Percentiles rank a stretch among this genome's conserved stretches.
Conservation (phyloP, 1,140 invertebrate genomes). For the Drosophila cardini region DNA sequence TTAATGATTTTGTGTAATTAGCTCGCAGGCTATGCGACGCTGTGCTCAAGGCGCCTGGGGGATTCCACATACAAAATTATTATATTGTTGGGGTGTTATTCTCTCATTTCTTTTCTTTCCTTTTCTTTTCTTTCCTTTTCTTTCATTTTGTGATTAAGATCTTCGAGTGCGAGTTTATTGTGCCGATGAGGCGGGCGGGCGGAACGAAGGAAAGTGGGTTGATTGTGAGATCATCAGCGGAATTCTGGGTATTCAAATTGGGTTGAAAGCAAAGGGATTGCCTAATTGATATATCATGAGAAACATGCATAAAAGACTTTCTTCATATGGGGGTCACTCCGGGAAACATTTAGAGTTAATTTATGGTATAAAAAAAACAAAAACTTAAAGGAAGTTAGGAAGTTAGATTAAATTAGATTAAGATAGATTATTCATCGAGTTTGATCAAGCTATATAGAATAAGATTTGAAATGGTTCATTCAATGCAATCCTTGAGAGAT, state of each 20-base stretch:
- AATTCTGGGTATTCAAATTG: slow-evolving; percentile 50
- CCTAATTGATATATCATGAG: slow-evolving; percentile 69
- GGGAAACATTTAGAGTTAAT: slow-evolving; percentile 1
- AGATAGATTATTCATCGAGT: no score
- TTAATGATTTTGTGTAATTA: slow-evolving; percentile 79
- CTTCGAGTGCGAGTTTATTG: slow-evolving; percentile 55
- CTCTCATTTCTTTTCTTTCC: no score
- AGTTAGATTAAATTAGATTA: no score
- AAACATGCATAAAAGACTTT: slow-evolving; percentile 19
- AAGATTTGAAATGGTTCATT: no score
- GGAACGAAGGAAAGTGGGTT: slow-evolving; percentile 55
- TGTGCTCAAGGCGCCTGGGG: slow-evolving; percentile 32
- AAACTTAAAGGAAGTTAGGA: no score
- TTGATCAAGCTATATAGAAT: no score
- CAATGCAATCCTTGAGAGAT: no score
- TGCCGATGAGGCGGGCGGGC: slow-evolving; percentile 35
- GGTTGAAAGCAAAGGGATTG: slow-evolving; percentile 52
- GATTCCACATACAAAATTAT: slow-evolving; percentile 10
- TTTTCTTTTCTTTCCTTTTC: slow-evolving; percentile 29
- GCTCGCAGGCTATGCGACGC: slow-evolving; percentile 37
- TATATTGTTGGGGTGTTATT: slow-evolving; percentile 7
- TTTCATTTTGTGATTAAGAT: slow-evolving; percentile 69
- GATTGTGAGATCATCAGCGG: slow-evolving; percentile 75
- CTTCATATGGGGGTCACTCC: slow-evolving; percentile 25
- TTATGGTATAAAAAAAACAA: no score